Evolutionary conservation across 2,797 vertebrate genomes (phyloP), one percentile per base, ranked within the genome.

Genomic region (Argya squamiceps): DNA sequence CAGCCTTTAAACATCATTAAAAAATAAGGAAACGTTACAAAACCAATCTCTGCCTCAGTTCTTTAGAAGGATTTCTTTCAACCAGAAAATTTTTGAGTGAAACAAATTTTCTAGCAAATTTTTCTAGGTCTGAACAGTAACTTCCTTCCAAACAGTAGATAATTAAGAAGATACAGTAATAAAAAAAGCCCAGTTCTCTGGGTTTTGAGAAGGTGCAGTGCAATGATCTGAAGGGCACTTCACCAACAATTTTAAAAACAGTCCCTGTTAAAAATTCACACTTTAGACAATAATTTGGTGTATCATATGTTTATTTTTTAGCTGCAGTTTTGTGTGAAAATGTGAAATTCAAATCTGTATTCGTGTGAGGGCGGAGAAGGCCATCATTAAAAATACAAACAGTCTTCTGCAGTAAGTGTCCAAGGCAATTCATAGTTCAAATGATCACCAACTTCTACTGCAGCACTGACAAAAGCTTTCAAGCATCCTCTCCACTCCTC

Each of bases 171-270:
- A 7, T 13, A 32, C 17, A 65, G 15, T 17, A 52, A 29, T 8
- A 30, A 59, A n/a, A 55, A 46, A 37, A 14, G 0, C 5, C 7
- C 4, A 71, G 4, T 6, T 46, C 10, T 44, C 46, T 37, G 15
- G 10, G 4, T 12, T 78, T 36, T 55, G 21, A 71, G 7, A 20
- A 46, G 26, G 1, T 0, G 1, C 2, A n/a, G 5, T 41, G 17
- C 8, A 47, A 34, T 41, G 7, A 10, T 11, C 24, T 56, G 9
- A 32, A 11, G 0, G 2, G 2, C 0, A 0, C 15, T 56, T 70
- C 7, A 63, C 2, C 2, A 27, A 20, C 5, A 7, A 22, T 6
- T 68, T 74, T 11, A 71, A n/a, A 63, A 6, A 4, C 68, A 59
- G 7, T 32, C 30, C 26, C 17, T 12, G 3, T 29, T 43, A 88